A percentile compares a stretch with the other conserved stretches of the same genome.
Conservation (phyloP, 1,140 invertebrate genomes). For the Listronotus bonariensis region DNA sequence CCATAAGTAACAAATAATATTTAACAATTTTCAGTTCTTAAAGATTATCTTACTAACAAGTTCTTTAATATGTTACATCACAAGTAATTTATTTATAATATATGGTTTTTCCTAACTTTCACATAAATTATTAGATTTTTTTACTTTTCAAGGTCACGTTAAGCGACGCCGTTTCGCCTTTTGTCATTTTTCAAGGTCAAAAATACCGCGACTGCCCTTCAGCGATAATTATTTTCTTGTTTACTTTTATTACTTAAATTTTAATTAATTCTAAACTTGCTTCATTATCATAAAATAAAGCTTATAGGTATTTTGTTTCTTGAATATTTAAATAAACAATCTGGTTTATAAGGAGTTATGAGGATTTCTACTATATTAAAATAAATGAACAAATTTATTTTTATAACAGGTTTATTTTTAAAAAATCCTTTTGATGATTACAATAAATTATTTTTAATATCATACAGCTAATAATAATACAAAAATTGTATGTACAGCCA, state of each 20-base stretch:
- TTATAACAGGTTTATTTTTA: slow-evolving; percentile 10
- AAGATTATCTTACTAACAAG: no score
- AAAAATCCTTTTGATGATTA: not conserved
- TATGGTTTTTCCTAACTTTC: not conserved
- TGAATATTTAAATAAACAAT: no score
- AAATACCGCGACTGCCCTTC: not conserved
- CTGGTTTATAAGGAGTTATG: no score
- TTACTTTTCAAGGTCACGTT: slow-evolving; percentile 1
- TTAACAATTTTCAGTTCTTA: not conserved
- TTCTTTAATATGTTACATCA: no score
- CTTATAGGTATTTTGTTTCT: no score
- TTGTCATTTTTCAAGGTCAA: slow-evolving; percentile 16
- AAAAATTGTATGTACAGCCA: slow-evolving; percentile 12
- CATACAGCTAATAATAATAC: not conserved
- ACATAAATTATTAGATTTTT: slow-evolving; percentile 1
- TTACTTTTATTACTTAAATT: no score
- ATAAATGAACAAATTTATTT: slow-evolving; percentile 5
- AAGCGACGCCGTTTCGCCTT: not conserved
- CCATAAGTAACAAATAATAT: not conserved
- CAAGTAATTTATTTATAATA: no score
- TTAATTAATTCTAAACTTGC: no score
- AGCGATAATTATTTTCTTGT: not conserved
- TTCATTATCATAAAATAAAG: no score
- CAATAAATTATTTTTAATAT: slow-evolving; percentile 10
- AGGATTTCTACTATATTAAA: not conserved